Evolutionary conservation across 2,113 vertebrate genomes (phyloP).

Genomic region (Brienomyrus brachyistius): DNA sequence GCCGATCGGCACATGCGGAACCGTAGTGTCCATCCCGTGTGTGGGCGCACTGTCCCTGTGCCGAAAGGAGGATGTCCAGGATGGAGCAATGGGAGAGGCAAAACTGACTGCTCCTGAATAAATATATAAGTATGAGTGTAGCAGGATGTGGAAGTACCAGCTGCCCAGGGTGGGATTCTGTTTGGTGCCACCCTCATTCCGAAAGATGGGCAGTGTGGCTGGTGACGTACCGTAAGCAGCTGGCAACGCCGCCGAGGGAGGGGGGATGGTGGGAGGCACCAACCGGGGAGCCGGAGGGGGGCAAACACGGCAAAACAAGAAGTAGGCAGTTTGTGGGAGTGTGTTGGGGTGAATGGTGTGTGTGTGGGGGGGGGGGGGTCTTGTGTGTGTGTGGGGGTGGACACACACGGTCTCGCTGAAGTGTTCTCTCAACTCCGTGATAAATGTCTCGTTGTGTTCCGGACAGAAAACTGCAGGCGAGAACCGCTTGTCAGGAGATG

Average conservation of each 20-base stretch:
- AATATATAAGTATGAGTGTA: conserved; percentile 11
- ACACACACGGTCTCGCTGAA: not conserved
- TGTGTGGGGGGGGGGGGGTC: not conserved
- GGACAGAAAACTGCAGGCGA: conserved; percentile 55
- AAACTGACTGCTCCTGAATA: not conserved
- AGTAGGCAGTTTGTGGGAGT: not conserved
- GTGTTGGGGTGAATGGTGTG: not conserved
- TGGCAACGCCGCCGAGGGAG: not conserved
- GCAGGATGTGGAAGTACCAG: conserved; percentile 5
- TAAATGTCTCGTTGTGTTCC: conserved; percentile 66
- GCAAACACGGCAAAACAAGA: not conserved
- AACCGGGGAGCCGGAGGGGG: conserved; percentile 35
- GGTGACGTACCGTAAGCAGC: not conserved
- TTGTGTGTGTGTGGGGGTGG: not conserved
- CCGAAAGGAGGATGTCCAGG: not conserved
- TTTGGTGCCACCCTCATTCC: not conserved
- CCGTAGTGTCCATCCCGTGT: not conserved
- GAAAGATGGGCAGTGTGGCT: not conserved
- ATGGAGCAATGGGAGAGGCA: not conserved
- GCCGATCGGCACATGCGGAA: not conserved
- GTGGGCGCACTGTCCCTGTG: not conserved
- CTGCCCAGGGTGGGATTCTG: not conserved
- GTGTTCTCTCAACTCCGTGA: conserved; percentile 47
- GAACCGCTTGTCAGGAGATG: conserved; percentile 59
- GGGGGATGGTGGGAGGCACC: conserved; percentile 38